A percentile compares a stretch with the other conserved stretches of the same genome.
Conservation (phyloP, 2,797 vertebrate genomes). For the Pyrocephalus nanus region DNA sequence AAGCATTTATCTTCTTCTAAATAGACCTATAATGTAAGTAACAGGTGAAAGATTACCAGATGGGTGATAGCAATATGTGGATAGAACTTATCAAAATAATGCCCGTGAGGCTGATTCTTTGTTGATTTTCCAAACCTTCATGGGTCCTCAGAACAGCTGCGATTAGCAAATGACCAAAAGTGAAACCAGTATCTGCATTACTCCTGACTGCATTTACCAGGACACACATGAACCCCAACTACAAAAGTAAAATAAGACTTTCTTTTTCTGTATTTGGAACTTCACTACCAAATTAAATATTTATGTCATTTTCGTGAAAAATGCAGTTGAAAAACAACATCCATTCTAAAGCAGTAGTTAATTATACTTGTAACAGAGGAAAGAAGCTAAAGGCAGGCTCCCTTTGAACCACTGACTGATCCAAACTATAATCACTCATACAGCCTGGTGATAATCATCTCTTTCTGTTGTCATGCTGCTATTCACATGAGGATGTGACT, state of each 20-base stretch:
- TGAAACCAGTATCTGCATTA: not conserved
- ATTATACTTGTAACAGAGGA: not conserved
- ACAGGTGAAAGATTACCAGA: not conserved
- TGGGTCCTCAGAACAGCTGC: not conserved
- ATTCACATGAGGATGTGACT: constrained; percentile 46
- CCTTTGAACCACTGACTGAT: constrained; percentile 15
- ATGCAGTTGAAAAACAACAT: not conserved
- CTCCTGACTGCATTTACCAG: not conserved
- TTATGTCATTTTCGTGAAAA: not conserved
- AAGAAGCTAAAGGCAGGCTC: not conserved
- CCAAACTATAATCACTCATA: constrained; percentile 11
- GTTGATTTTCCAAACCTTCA: not conserved
- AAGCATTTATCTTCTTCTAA: not conserved
- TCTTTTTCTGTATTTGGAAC: not conserved
- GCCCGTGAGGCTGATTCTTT: not conserved
- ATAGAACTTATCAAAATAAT: not conserved
- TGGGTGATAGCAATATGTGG: not conserved
- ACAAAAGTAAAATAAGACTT: not conserved
- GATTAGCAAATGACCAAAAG: not conserved
- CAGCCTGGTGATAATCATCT: not conserved
- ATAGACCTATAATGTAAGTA: not conserved
- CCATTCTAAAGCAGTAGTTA: not conserved
- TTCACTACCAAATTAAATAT: not conserved
- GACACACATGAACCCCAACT: not conserved
- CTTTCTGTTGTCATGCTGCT: constrained; percentile 11